Conservation (phyloP, 2,113 vertebrate genomes). For the Lathamus discolor region DNA sequence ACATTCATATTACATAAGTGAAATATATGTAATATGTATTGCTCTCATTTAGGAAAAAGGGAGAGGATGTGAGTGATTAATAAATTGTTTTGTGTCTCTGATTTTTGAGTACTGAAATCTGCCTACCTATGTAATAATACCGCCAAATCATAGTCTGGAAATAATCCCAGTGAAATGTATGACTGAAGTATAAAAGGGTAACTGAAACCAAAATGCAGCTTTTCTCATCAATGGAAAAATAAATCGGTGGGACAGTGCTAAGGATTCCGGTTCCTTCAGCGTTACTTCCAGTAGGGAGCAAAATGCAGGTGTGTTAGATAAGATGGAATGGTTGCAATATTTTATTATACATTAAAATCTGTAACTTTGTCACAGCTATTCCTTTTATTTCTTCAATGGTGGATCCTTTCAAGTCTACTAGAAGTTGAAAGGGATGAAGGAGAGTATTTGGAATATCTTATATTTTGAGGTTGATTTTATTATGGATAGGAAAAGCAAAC, state of each 20-base stretch:
- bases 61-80: background rate
- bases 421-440: background rate
- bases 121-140: background rate
- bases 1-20: background rate
- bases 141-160: background rate
- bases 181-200: background rate
- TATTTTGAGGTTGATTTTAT: background rate
- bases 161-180: background rate
- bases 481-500: background rate
- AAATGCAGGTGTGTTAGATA: background rate
- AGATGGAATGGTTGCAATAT: background rate
- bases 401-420: background rate
- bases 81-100: background rate
- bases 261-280: background rate
- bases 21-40: background rate
- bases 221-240: background rate
- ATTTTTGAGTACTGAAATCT: background rate
- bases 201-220: background rate
- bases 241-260: background rate
- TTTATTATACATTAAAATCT: background rate
- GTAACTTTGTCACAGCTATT: background rate
- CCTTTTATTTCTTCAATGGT: background rate
- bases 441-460: background rate
- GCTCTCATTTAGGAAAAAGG: background rate
- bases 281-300: background rate